A percentile compares a stretch with the other conserved stretches of the same genome.
Conservation (phyloP, 2,888 invertebrate genomes). For the Macrophya annulata region DNA sequence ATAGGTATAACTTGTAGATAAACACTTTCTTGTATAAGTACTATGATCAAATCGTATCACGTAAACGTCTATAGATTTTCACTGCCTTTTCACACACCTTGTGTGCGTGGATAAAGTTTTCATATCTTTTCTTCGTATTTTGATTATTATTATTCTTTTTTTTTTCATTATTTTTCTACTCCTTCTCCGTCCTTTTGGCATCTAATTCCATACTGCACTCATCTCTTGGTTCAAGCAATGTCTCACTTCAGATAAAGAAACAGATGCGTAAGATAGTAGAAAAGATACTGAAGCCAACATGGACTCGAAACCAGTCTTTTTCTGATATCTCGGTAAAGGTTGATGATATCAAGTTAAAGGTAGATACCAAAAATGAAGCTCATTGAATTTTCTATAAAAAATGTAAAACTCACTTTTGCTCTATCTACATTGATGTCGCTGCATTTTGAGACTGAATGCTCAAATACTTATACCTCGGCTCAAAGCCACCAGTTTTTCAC, state of each 20-base stretch:
- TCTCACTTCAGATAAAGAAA: background rate
- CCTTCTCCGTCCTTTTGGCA: background rate
- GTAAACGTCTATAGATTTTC: conserved; percentile 42
- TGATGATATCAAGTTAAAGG: background rate
- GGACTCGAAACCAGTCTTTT: background rate
- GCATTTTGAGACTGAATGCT: background rate
- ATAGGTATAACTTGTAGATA: conserved; percentile 13
- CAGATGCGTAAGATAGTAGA: background rate
- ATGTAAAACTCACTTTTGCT: background rate
- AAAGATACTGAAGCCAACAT: background rate
- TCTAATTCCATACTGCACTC: background rate
- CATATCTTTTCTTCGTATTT: background rate
- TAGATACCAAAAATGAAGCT: background rate
- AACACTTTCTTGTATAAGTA: conserved; percentile 34
- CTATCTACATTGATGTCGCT: background rate
- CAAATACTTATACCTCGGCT: background rate
- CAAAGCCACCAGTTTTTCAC: too few species aligned
- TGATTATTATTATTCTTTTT: background rate
- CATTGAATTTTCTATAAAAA: background rate
- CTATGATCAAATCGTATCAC: conserved; percentile 21
- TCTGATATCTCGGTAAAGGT: background rate
- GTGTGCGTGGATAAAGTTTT: background rate
- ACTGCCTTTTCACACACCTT: background rate
- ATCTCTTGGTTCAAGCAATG: too few species aligned
- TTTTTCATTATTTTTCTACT: background rate